Evolutionary conservation across 2,113 vertebrate species (phyloP).

Genomic region (Cnemophilus loriae): DNA sequence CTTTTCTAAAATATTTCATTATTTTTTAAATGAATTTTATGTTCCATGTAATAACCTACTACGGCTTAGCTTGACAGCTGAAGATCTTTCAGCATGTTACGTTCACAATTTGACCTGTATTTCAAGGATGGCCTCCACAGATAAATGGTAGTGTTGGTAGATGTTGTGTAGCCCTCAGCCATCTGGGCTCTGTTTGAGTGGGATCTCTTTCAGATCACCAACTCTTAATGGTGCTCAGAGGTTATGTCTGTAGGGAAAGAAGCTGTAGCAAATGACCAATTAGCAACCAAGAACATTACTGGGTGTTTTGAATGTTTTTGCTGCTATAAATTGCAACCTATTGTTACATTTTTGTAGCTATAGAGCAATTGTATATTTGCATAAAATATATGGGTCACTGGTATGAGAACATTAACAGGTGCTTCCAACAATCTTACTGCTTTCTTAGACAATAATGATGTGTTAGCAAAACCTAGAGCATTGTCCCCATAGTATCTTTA

Average conservation of each 20-base stretch:
- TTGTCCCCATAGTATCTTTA: neutral
- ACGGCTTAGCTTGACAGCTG: neutral
- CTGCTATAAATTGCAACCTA: neutral
- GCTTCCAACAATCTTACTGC: neutral
- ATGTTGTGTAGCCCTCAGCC: neutral
- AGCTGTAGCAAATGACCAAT: neutral
- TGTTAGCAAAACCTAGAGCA: neutral
- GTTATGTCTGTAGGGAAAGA: neutral
- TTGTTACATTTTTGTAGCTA: neutral
- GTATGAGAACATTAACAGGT: neutral
- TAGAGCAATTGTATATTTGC: neutral
- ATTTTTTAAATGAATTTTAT: neutral
- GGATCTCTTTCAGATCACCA: neutral
- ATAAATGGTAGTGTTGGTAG: neutral
- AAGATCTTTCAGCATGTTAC: neutral
- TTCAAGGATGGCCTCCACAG: neutral
- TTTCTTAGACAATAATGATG: neutral
- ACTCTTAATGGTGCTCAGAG: neutral
- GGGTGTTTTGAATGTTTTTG: neutral
- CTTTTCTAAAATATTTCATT: neutral
- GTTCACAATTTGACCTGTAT: neutral
- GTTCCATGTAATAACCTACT: neutral
- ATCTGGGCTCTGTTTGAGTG: neutral
- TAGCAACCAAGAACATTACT: neutral
- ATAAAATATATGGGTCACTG: neutral